Conservation (phyloP, 2,113 vertebrate genomes). For the Clarias gariepinus region DNA sequence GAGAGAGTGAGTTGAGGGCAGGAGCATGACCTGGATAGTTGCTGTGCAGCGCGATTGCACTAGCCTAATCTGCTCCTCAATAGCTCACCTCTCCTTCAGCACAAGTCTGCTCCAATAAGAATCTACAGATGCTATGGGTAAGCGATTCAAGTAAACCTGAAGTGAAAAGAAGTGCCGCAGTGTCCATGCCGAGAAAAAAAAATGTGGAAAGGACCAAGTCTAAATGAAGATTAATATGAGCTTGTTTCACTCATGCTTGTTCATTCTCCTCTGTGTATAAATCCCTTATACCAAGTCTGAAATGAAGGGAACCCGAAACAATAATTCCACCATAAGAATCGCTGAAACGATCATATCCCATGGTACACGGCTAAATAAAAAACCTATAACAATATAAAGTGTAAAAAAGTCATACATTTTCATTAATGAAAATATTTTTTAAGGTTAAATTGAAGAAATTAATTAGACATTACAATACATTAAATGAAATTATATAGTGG, state of each 20-base stretch:
- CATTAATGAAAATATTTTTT: neutral
- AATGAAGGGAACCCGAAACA: constrained; percentile 5
- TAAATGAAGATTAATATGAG: constrained; percentile 11
- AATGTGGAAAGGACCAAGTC: constrained; percentile 4
- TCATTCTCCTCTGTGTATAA: neutral
- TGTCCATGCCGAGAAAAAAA: constrained; percentile 30
- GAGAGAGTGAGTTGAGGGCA: neutral
- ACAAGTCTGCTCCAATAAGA: constrained; percentile 56
- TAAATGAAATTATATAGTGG: neutral
- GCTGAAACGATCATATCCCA: neutral
- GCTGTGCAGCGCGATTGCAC: constrained; percentile 53
- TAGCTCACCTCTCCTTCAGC: constrained; percentile 60
- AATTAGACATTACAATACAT: neutral
- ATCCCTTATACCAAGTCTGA: neutral
- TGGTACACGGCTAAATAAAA: neutral
- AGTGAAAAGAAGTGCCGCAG: constrained; percentile 31
- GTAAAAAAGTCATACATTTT: neutral
- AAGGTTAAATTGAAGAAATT: neutral
- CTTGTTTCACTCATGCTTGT: neutral
- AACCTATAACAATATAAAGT: neutral
- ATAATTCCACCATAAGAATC: neutral
- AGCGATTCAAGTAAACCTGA: constrained; percentile 51
- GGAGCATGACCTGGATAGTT: constrained; percentile 46
- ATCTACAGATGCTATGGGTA: constrained; percentile 48
- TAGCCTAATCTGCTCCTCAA: constrained; percentile 67